These are phyloP conservation scores for Platyscapa corneri DNA, from an alignment of 1,140 invertebrate genomes.

Conservation along the genomic window DNA sequence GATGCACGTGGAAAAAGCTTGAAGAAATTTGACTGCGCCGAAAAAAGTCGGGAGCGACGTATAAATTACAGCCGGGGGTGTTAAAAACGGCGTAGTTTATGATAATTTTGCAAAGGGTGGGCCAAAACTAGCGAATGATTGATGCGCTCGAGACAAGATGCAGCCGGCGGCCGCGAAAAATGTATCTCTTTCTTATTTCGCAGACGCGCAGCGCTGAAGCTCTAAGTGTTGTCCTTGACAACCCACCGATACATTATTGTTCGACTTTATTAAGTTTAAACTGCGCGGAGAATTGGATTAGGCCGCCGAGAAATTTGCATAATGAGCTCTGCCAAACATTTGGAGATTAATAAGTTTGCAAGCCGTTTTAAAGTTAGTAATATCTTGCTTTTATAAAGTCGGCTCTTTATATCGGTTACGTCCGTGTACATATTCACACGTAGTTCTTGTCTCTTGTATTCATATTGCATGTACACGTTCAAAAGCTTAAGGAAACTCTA, in stretches of 20 bases:
- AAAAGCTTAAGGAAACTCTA: slow-evolving; percentile 33
- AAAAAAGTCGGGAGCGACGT: not conserved
- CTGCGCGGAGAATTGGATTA: too few species aligned
- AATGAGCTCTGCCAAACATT: not conserved
- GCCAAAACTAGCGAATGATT: slow-evolving; percentile 9
- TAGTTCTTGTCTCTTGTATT: slow-evolving; percentile 16
- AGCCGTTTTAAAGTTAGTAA: not conserved
- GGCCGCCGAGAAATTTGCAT: not conserved
- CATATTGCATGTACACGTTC: slow-evolving; percentile 6
- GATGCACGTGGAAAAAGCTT: not conserved
- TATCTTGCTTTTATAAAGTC: too few species aligned
- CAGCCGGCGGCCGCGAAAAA: too few species aligned
- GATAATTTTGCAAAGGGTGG: slow-evolving; percentile 5
- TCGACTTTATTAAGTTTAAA: too few species aligned
- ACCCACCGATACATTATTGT: too few species aligned
- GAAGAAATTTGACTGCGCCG: not conserved
- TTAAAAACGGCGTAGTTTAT: slow-evolving; percentile 29
- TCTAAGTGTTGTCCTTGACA: too few species aligned
- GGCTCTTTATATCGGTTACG: not conserved
- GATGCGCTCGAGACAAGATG: not conserved
- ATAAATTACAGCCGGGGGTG: not conserved
- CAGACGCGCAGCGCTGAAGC: too few species aligned
- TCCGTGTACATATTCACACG: slow-evolving; percentile 8
- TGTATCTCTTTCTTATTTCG: too few species aligned
- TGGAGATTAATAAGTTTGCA: slow-evolving; percentile 25